phyloP scores from a whole-genome alignment of 1,140 invertebrate genomes.

The Bombus sylvicola region DNA sequence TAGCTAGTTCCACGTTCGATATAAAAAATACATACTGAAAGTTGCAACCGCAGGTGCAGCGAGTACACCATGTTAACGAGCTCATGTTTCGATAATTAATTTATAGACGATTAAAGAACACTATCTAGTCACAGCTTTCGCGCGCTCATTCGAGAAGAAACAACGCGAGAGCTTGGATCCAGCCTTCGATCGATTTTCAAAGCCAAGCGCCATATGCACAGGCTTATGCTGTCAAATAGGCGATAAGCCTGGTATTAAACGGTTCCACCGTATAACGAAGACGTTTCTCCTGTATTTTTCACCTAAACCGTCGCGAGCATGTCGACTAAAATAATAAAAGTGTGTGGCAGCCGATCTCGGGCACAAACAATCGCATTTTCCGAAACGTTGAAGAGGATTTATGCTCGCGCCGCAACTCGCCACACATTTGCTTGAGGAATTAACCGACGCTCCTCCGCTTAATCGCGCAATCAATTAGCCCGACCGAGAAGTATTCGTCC shows the following conservation, averaged over 20 bases:
- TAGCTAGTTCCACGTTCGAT: no score
- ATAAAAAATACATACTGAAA: no score
- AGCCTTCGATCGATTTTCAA: background rate
- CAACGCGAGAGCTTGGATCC: no score
- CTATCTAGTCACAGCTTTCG: background rate
- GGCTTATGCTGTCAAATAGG: background rate
- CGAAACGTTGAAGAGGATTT: constrained; percentile 9
- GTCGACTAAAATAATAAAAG: background rate
- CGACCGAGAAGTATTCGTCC: constrained; percentile 14
- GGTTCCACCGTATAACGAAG: constrained; percentile 20
- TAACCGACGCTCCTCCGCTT: background rate
- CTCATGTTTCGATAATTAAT: no score
- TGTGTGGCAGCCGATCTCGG: background rate
- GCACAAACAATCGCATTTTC: background rate
- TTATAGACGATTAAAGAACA: no score
- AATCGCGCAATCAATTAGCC: constrained; percentile 29
- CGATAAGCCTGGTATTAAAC: constrained; percentile 28
- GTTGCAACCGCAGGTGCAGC: no score
- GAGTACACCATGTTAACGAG: no score
- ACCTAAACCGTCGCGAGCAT: background rate
- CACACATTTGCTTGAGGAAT: constrained; percentile 33
- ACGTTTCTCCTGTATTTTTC: background rate
- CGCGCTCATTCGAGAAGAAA: background rate
- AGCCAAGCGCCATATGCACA: background rate
- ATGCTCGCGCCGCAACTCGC: background rate